A percentile compares a stretch with the other conserved stretches of the same genome.
phyloP scores from a whole-genome alignment of 2,797 vertebrate genomes.

The Chelon labrosus region DNA sequence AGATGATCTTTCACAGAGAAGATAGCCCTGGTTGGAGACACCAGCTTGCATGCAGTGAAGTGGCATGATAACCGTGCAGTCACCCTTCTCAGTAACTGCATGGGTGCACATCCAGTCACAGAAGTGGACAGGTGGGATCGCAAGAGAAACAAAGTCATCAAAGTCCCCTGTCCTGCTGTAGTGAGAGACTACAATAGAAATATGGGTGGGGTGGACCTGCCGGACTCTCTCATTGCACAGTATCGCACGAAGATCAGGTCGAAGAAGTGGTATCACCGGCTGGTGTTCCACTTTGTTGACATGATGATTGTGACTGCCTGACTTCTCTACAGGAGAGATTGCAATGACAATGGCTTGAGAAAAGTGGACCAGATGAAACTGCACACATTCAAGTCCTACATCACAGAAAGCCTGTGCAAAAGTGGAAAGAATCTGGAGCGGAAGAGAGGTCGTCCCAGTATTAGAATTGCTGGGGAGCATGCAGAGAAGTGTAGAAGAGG shows the following conservation, averaged over 20 bases:
- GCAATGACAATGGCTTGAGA: background rate
- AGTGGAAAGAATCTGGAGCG: conserved; percentile 2
- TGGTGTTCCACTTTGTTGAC: background rate
- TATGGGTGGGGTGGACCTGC: conserved; percentile 20
- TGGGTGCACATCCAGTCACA: background rate
- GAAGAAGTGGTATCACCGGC: no score
- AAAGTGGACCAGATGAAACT: background rate
- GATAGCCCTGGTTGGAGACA: no score
- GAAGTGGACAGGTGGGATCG: background rate
- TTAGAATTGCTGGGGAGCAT: background rate
- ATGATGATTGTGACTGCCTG: background rate
- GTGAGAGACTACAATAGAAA: conserved; percentile 17
- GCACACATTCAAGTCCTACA: conserved; percentile 6
- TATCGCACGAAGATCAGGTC: conserved; percentile 1
- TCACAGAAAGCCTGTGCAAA: conserved; percentile 7
- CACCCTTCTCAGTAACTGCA: conserved; percentile 25
- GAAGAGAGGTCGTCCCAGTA: conserved; percentile 7
- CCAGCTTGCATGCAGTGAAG: no score
- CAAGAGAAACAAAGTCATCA: no score
- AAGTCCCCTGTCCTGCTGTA: conserved; percentile 29
- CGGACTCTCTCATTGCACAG: conserved; percentile 32
- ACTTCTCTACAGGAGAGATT: background rate
- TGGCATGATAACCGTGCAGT: conserved; percentile 7
- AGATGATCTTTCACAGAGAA: no score
- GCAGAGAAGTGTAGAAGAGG: no score